Evolutionary conservation across 2,888 invertebrate genomes (phyloP).

Genomic region (Cyrtodaria siliqua): DNA sequence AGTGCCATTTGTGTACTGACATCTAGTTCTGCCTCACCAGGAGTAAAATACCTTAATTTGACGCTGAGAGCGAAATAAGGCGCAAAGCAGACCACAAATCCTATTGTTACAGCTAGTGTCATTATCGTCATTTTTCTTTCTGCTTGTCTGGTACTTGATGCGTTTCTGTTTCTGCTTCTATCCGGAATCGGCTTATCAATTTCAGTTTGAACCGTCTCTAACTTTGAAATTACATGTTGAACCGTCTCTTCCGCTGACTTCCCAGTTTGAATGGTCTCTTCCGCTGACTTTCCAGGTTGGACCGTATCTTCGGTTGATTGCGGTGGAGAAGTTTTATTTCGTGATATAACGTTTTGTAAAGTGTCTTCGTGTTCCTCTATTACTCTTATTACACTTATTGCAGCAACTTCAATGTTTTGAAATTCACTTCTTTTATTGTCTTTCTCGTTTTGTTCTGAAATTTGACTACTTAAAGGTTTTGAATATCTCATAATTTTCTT

Average conservation of each 20-base stretch:
- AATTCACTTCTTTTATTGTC: not conserved
- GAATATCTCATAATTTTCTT: not conserved
- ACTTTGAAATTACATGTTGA: no score
- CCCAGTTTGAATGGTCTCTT: no score
- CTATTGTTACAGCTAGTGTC: constrained; percentile 50
- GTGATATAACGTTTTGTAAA: no score
- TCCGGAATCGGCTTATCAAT: no score
- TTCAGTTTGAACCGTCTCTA: no score
- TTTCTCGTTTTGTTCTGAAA: not conserved
- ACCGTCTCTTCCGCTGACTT: no score
- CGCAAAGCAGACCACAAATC: constrained; percentile 35
- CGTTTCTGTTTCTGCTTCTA: not conserved
- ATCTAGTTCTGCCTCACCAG: constrained; percentile 20
- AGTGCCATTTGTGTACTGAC: constrained; percentile 26
- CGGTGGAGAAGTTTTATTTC: no score
- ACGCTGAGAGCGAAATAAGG: constrained; percentile 41
- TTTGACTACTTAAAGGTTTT: not conserved
- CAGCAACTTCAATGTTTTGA: not conserved
- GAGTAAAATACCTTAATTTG: constrained; percentile 1
- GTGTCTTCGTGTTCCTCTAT: no score
- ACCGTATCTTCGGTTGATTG: no score
- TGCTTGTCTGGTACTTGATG: constrained; percentile 1
- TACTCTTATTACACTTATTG: no score
- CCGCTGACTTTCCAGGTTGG: no score
- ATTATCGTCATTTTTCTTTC: constrained; percentile 38